Conservation (phyloP, 2,113 vertebrate genomes). For the Prionailurus viverrinus region DNA sequence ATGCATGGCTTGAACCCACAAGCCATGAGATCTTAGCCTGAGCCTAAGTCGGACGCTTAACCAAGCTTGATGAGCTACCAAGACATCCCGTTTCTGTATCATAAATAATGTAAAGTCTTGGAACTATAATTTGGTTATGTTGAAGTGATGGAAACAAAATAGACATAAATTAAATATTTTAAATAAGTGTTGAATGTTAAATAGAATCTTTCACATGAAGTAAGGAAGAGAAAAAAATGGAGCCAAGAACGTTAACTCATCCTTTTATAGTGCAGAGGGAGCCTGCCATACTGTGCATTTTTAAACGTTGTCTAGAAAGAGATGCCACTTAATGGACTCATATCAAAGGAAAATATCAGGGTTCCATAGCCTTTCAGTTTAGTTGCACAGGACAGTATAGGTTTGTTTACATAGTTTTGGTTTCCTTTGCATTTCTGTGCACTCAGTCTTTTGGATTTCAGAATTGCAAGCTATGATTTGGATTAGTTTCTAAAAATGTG, state of each 20-base stretch:
- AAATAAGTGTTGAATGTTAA: neutral
- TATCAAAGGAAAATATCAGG: neutral
- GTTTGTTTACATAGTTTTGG: neutral
- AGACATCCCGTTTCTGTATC: neutral
- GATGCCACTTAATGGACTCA: neutral
- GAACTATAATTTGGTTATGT: neutral
- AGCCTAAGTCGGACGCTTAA: too few relatives aligned
- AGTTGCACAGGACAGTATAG: neutral
- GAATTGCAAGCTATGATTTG: neutral
- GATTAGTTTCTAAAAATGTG: neutral
- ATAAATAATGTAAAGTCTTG: neutral
- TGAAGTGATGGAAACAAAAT: neutral
- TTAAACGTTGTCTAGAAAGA: neutral
- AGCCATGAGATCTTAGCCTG: too few relatives aligned
- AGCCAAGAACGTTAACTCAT: neutral
- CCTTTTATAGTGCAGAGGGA: neutral
- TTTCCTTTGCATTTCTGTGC: neutral
- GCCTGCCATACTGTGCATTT: neutral
- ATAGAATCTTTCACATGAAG: neutral
- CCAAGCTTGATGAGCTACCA: too few relatives aligned
- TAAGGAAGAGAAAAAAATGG: neutral
- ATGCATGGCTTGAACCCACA: too few relatives aligned
- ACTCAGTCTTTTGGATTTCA: neutral
- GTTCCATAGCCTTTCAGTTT: rapidly evolving
- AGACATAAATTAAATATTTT: neutral